Conservation (phyloP, 2,797 vertebrate genomes). For the Parauchenoglanis punctatus region DNA sequence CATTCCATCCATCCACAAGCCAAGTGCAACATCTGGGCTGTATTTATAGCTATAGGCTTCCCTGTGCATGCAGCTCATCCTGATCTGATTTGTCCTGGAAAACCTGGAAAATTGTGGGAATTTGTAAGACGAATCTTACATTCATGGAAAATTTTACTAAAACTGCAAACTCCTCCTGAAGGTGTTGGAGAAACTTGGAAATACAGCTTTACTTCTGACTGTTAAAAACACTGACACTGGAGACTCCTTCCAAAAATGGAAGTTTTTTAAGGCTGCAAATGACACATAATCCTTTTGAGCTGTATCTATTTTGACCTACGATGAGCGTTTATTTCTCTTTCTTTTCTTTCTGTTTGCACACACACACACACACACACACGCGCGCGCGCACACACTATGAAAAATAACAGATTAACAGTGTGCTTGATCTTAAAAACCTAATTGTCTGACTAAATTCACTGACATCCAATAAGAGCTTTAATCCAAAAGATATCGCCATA, state of each 20-base stretch:
- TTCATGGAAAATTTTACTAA: background rate
- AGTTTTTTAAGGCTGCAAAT: background rate
- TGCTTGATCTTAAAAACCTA: background rate
- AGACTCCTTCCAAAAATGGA: background rate
- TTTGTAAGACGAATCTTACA: background rate
- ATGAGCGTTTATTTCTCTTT: background rate
- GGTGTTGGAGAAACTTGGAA: background rate
- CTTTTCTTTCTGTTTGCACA: background rate
- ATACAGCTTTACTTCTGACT: background rate
- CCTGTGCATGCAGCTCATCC: background rate
- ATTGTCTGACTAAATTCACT: background rate
- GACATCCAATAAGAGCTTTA: conserved; percentile 11
- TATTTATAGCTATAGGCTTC: conserved; percentile 19
- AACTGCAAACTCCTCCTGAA: background rate
- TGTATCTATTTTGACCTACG: background rate
- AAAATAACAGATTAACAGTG: too few species aligned
- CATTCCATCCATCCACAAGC: background rate
- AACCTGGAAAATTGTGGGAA: background rate
- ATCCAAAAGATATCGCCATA: background rate
- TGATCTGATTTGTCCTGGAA: background rate
- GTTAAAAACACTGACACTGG: background rate
- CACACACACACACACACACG: background rate
- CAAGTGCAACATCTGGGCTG: background rate
- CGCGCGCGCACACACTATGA: too few species aligned
- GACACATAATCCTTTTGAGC: background rate